Percentiles rank a stretch among this genome's conserved stretches.
Conservation (phyloP, 2,888 invertebrate species). For the Tipula helvola region DNA sequence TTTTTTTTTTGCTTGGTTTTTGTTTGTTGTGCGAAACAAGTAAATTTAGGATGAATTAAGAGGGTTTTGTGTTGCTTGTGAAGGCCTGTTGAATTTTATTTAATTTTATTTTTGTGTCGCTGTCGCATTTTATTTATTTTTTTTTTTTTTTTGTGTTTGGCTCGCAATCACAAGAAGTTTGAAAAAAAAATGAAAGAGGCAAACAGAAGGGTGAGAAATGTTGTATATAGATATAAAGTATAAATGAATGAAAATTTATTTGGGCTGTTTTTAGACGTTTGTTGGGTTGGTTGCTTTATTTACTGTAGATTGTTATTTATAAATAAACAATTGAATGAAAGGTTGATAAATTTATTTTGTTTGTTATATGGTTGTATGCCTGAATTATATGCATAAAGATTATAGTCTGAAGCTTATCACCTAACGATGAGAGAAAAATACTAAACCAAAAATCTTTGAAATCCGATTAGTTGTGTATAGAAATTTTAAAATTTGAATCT, state of each 20-base stretch:
- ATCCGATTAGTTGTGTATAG: background rate
- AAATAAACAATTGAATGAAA: background rate
- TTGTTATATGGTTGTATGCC: background rate
- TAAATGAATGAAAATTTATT: background rate
- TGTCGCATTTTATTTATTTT: background rate
- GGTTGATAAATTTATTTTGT: background rate
- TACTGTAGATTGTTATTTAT: background rate
- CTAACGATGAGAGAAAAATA: background rate
- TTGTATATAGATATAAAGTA: background rate
- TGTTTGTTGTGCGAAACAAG: background rate
- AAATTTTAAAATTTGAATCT: background rate
- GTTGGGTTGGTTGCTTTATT: background rate
- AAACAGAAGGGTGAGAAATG: background rate
- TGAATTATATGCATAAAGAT: background rate
- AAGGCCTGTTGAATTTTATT: constrained; percentile 4
- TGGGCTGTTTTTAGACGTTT: background rate
- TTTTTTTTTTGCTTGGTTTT: background rate
- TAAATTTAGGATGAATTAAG: constrained; percentile 4
- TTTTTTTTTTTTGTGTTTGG: background rate
- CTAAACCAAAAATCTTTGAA: background rate
- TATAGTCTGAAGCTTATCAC: background rate
- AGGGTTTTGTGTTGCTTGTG: background rate
- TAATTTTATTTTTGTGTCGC: background rate
- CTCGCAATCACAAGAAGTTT: background rate
- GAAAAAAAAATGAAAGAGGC: background rate